Evolutionary conservation across 2,113 vertebrate species (phyloP).

Genomic region (Nycticorax nycticorax): DNA sequence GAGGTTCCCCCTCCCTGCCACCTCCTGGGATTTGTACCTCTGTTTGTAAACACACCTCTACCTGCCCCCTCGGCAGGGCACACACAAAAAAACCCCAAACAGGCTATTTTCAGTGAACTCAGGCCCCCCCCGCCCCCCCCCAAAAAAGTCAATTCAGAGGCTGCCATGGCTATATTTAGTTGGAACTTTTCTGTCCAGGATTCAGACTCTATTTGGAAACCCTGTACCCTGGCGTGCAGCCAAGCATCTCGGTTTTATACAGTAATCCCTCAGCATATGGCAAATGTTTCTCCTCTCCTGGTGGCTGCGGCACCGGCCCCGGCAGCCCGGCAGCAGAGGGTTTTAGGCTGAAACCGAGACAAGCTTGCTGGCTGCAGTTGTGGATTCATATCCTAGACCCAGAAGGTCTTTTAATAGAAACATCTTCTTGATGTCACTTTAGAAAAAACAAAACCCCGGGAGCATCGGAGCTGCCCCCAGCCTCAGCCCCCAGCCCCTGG

Average conservation of each 20-base stretch:
- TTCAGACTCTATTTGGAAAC: constrained; percentile 80
- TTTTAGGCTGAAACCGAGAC: background rate
- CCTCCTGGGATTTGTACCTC: constrained; percentile 5
- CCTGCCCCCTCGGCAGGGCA: constrained; percentile 14
- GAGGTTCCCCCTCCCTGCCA: background rate
- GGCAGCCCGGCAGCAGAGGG: constrained; percentile 1
- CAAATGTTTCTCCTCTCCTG: constrained; percentile 54
- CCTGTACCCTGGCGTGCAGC: constrained; percentile 64
- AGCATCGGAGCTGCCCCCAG: background rate
- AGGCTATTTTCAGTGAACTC: constrained; percentile 66
- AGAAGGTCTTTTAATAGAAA: background rate
- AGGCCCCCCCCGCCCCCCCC: background rate
- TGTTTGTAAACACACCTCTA: background rate
- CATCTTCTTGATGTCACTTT: background rate
- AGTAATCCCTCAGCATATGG: constrained; percentile 71
- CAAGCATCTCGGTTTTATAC: constrained; percentile 71
- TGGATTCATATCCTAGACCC: background rate
- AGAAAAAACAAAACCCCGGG: background rate
- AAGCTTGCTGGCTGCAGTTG: background rate
- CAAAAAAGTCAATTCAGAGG: background rate
- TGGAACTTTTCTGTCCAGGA: constrained; percentile 71
- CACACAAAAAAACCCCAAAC: background rate
- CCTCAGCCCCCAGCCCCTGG: background rate
- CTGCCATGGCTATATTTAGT: constrained; percentile 80
- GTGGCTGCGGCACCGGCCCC: background rate